Percentiles rank a stretch among this genome's conserved stretches.
phyloP scores from a whole-genome alignment of 2,113 vertebrate genomes.

The Romanogobio albipinnatus region DNA sequence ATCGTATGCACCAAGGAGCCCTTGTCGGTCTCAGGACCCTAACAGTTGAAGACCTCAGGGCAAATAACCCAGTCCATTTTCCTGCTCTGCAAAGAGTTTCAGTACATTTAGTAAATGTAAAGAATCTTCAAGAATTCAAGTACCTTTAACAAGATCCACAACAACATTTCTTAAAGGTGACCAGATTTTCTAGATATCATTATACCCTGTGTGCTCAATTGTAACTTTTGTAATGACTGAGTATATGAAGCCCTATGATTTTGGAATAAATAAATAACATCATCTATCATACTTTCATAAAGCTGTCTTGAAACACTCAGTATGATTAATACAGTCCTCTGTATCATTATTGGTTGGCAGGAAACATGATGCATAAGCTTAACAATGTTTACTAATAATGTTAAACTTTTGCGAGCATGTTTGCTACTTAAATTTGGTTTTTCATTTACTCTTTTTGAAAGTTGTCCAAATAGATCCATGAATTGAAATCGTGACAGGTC shows the following conservation, averaged over 20 bases:
- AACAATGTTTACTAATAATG: slow-evolving; percentile 11
- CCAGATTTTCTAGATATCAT: neutral
- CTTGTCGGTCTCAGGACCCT: no score
- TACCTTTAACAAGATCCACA: neutral
- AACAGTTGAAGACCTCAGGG: no score
- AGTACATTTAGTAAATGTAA: neutral
- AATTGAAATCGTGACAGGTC: slow-evolving; percentile 5
- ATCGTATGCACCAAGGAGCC: no score
- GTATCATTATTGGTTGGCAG: slow-evolving; percentile 12
- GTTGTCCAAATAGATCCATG: neutral
- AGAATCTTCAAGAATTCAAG: neutral
- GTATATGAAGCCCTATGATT: neutral
- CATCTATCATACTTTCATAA: slow-evolving; percentile 5
- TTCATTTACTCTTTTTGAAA: neutral
- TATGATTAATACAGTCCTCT: slow-evolving; percentile 1
- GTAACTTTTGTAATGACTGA: neutral
- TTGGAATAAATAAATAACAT: neutral
- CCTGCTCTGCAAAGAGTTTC: neutral
- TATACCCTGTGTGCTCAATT: neutral
- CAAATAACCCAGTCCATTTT: no score
- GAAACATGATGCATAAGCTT: slow-evolving; percentile 25
- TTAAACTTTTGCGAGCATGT: neutral
- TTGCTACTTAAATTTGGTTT: neutral
- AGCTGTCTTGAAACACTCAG: slow-evolving; percentile 10
- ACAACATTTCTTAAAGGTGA: neutral